Evolutionary conservation across 1,140 invertebrate genomes (phyloP), one percentile per base, ranked within the genome.

Genomic region (Penaeus vannamei): DNA sequence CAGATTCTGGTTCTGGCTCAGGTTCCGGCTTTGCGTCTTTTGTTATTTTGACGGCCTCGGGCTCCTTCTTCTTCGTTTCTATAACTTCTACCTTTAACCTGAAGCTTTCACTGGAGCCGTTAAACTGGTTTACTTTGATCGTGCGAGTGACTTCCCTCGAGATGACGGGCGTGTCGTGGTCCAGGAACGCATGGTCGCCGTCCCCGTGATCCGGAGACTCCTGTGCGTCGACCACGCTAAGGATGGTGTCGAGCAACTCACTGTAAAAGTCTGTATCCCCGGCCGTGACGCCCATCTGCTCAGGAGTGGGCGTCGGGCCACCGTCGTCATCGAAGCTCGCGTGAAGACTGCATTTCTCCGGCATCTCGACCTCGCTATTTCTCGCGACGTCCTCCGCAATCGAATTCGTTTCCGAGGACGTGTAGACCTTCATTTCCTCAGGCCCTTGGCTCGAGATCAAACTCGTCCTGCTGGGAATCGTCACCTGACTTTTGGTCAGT

Each of bases 241-340:
- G 72, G n/a, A 89, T 89, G 59, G 87, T 89, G 53, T 89, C 87
- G 36, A 89, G 32, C 59, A 89, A 26, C 80, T 89, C 87, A 23
- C 87, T 89, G 60, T 89, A 89, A 46, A 89, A 89, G 64, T 89
- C 87, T 79, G 87, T 85, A n/a, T 89, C 87, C 22, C 76, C 80
- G 26, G 59, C 66, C 14, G 32, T 29, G 32, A 23, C 62, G 14
- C 76, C 82, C 32, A 29, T 66, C 29, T 85, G 69, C 29, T 89
- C 69, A 8, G 72, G 82, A 4, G 81, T 89, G 22, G 87, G 83
- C 3, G 72, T 89, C 26, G 60, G 61, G 36, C 69, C 62, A 22
- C 69, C 62, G 26, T 89, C 80, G 26, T 53, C 80, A 3, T 89
- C 87, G 53, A 77, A 85, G 20, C 46, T 79, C 29, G 59, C 82